phyloP scores from a whole-genome alignment of 2,888 invertebrate genomes.

The Hymenopus coronatus region DNA sequence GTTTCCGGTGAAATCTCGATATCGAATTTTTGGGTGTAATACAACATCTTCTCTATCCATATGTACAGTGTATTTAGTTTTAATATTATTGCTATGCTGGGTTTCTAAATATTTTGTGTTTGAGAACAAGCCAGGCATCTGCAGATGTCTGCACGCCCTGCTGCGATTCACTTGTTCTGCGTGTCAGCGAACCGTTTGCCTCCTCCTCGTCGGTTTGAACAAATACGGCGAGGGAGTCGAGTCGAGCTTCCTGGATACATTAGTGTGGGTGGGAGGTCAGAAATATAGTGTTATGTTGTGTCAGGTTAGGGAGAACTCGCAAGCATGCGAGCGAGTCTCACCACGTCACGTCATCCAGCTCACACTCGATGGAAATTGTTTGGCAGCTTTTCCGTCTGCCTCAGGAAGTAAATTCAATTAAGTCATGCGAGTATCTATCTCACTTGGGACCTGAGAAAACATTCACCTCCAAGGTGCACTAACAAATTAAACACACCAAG shows the following conservation, averaged over 20 bases:
- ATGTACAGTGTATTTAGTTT: too few relatives aligned
- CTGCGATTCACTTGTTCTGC: background rate
- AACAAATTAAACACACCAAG: too few relatives aligned
- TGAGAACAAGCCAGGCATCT: too few relatives aligned
- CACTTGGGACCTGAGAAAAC: too few relatives aligned
- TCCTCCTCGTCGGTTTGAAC: background rate
- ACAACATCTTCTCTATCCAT: too few relatives aligned
- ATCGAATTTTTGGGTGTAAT: too few relatives aligned
- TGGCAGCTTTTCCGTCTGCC: background rate
- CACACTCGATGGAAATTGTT: background rate
- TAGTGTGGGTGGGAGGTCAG: background rate
- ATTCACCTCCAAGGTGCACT: too few relatives aligned
- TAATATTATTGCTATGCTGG: too few relatives aligned
- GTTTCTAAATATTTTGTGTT: too few relatives aligned
- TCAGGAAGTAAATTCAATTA: background rate
- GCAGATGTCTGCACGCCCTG: too few relatives aligned
- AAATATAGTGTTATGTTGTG: background rate
- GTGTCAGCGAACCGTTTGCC: background rate
- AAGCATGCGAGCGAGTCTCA: background rate
- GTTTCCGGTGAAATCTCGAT: too few relatives aligned
- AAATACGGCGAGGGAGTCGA: background rate
- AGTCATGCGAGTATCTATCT: background rate
- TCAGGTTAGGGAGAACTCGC: background rate
- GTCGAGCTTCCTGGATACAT: background rate
- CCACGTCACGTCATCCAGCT: background rate